Evolutionary conservation across 2,888 invertebrate species (phyloP), one percentile per base, ranked within the genome.

Genomic region (Drosophila pseudotalamancana): DNA sequence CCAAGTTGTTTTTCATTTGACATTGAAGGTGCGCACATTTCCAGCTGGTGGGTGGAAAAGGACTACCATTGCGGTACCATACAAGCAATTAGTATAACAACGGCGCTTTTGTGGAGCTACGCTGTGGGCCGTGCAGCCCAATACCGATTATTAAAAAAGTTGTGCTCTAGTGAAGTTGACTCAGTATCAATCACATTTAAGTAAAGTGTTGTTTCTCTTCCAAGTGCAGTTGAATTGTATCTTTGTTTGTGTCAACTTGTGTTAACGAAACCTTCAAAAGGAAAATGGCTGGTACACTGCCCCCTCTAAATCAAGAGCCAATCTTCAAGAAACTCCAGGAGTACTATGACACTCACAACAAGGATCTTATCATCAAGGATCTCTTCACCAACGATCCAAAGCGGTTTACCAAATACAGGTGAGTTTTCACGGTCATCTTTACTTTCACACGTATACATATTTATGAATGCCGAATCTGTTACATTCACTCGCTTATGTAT

Each of bases 341-440:
- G 60, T 95, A 95, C 90, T 97, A 94, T 90, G 92, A 95, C 74
- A 91, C 92, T 6, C 94, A 95, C 88, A 96, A 95, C 11, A 92
- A 94, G 21, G 94, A 95, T 82, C 93, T 99, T 37, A 95, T 96
- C 86, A 97, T 99, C 87, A 93, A 94, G 71, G 93, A 97, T 69
- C 92, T 98, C 80, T 99, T 99, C 90, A 93, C 94, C 72, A 92
- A 94, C 78, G 97, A 99, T 91, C 92, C 95, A 0, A 92, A 94
- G 25, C 94, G 99, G 63, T 99, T 99, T 89, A 93, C 96, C 48
- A 97, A 97, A 91, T 97, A 95, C 93, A 98, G 97, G 98, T 98
- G 92, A 89, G 80, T 37, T 51, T 53, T 56, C 45, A 50, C 42
- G 37, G 32, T 61, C 53, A 61, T 31, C 14, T 37, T 27, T 43